Evolutionary conservation across 2,113 vertebrate species (phyloP), one percentile per base, ranked within the genome.

Genomic region (Tichodroma muraria): DNA sequence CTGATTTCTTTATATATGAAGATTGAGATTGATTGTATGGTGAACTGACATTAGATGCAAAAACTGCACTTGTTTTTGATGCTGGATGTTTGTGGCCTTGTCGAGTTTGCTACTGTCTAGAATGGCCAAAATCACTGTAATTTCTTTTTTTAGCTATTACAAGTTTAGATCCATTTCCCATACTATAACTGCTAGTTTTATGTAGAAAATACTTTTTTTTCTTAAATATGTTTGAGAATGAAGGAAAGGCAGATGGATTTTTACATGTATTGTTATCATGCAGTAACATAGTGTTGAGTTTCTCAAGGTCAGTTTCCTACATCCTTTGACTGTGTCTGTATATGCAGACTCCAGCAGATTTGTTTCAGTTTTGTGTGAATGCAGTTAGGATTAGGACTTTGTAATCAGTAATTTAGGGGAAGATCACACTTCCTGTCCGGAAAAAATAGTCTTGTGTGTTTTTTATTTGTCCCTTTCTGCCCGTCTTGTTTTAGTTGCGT

Each of bases 321-420:
- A 30, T 75, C 64, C 52, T 89, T 71, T 59, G 30, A 7, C 75
- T 70, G 12, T 63, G 14, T 63, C 28, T 17, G 3, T 65, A 38
- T 77, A 38, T 83, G 68, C 82, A 66, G 47, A 85, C 35, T 21
- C 33, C 42, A 88, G 85, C 82, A 85, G 52, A 70, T 95, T 90
- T 1, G 9, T 64, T 82, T 37, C 37, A 47, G 18, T 83, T 85
- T 76, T 88, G 24, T 77, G 53, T 86, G 80, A 66, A 44, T 90
- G 72, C 56, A 70, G 31, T 85, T 88, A 63, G 56, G 49, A 66
- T 88, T 88, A 49, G 68, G 50, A 35, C 66, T 53, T 79, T 28
- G 56, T 82, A 64, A 86, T 90, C 90, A 88, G 88, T 85, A 88
- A 83, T 83, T 96, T 92, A 77, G 90, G 85, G 90, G 60, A 95